Evolutionary conservation across 2,888 invertebrate genomes (phyloP).

Genomic region (Tenthredo amoena): DNA sequence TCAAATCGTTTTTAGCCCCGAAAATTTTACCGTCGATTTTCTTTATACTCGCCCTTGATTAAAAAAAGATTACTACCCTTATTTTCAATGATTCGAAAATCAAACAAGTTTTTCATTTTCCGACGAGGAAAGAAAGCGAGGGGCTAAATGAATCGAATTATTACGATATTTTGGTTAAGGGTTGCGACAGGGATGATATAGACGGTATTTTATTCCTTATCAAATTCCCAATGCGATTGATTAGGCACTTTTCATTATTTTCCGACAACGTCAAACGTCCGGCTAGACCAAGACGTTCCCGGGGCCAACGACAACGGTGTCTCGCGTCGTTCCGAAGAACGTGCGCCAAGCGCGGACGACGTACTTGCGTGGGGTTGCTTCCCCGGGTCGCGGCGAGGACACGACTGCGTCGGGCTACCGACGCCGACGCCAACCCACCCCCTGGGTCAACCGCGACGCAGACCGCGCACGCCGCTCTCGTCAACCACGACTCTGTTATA

Average conservation of each 20-base stretch:
- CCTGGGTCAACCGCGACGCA: slow-evolving; percentile 47
- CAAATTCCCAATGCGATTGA: background rate
- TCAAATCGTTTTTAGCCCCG: background rate
- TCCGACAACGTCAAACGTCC: background rate
- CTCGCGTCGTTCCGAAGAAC: slow-evolving; percentile 20
- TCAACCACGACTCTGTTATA: slow-evolving; percentile 58
- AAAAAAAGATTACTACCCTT: background rate
- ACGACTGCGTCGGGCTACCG: slow-evolving; percentile 68
- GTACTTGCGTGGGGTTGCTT: slow-evolving; percentile 60
- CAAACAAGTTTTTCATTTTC: background rate
- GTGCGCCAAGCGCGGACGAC: slow-evolving; percentile 31
- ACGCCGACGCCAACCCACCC: slow-evolving; percentile 58
- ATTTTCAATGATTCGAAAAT: background rate
- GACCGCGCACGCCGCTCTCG: slow-evolving; percentile 48
- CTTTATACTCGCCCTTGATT: background rate
- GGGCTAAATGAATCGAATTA: background rate
- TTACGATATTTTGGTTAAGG: background rate
- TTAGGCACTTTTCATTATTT: background rate
- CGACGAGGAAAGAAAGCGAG: background rate
- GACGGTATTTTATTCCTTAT: background rate
- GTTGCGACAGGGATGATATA: background rate
- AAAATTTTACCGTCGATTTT: background rate
- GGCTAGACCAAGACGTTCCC: background rate
- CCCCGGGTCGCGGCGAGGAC: slow-evolving; percentile 71
- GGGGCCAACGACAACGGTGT: background rate